Percentiles rank a stretch among this genome's conserved stretches.
phyloP scores from a whole-genome alignment of 92 coral and sea anemone species.

The Isaurus tuberculatus region DNA sequence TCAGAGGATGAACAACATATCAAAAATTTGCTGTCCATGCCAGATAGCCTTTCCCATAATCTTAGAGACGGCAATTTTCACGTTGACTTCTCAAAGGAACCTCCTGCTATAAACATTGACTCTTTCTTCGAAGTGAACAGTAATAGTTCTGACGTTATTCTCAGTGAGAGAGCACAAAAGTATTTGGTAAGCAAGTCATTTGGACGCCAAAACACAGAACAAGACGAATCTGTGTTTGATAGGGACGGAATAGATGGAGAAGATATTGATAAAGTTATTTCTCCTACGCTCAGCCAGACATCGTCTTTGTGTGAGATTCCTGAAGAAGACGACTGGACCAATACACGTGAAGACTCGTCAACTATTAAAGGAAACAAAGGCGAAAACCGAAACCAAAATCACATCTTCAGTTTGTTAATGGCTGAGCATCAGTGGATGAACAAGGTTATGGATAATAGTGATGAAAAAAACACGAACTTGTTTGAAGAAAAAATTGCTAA shows the following conservation, averaged over 20 bases:
- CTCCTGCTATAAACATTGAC: constrained; percentile 40
- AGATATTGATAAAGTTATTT: not conserved
- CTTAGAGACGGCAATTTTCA: constrained; percentile 46
- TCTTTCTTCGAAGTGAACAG: not conserved
- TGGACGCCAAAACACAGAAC: constrained; percentile 11
- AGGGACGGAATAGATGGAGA: not conserved
- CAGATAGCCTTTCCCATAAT: constrained; percentile 57
- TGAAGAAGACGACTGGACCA: constrained; percentile 40
- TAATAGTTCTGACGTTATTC: not conserved
- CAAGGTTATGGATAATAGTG: constrained; percentile 27
- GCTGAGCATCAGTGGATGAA: constrained; percentile 48
- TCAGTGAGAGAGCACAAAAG: constrained; percentile 32
- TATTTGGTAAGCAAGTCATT: constrained; percentile 28
- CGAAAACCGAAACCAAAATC: not conserved
- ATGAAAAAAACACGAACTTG: not conserved
- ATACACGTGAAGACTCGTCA: not conserved
- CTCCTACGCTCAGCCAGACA: constrained; percentile 44
- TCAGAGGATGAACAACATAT: constrained; percentile 33
- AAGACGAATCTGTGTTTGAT: constrained; percentile 29
- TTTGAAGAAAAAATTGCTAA: not conserved
- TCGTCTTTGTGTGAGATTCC: constrained; percentile 35
- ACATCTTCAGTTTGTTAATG: constrained; percentile 30
- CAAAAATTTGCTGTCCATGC: constrained; percentile 36
- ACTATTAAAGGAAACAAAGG: not conserved
- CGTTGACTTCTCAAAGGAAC: constrained; percentile 75